phyloP scores from a whole-genome alignment of 2,113 vertebrate genomes.

The Tragelaphus scriptus region DNA sequence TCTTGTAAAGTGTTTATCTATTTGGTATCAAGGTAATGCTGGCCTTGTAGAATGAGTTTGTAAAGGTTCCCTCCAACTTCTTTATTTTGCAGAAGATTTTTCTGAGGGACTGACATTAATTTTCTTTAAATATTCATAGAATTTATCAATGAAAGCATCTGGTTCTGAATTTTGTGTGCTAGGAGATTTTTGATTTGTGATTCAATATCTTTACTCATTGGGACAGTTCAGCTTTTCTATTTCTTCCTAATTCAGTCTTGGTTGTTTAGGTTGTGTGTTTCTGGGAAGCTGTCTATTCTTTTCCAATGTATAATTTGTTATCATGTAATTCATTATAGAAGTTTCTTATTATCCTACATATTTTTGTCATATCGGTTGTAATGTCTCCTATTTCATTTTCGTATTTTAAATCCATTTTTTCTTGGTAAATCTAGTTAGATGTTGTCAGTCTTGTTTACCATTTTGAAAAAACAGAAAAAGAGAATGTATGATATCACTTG shows the following conservation, averaged over 20 bases:
- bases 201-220: neutral
- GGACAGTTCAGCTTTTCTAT: neutral
- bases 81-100: neutral
- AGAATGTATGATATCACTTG: neutral
- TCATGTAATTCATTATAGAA: neutral
- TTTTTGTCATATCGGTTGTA: neutral
- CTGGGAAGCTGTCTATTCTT: neutral
- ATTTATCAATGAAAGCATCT: neutral
- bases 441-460: neutral
- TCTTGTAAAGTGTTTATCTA: neutral
- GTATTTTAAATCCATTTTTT: neutral
- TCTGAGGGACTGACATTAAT: neutral
- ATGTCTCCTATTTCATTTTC: neutral
- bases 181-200: neutral
- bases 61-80: neutral
- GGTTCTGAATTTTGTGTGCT: neutral
- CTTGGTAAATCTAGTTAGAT: neutral
- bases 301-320: neutral
- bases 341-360: neutral
- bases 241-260: neutral
- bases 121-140: neutral
- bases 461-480: neutral
- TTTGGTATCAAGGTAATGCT: neutral
- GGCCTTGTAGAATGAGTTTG: neutral
- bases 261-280: neutral